Percentiles rank a stretch among this genome's conserved stretches.
Conservation (phyloP, 2,797 vertebrate genomes). For the Otolemur crassicaudatus region DNA sequence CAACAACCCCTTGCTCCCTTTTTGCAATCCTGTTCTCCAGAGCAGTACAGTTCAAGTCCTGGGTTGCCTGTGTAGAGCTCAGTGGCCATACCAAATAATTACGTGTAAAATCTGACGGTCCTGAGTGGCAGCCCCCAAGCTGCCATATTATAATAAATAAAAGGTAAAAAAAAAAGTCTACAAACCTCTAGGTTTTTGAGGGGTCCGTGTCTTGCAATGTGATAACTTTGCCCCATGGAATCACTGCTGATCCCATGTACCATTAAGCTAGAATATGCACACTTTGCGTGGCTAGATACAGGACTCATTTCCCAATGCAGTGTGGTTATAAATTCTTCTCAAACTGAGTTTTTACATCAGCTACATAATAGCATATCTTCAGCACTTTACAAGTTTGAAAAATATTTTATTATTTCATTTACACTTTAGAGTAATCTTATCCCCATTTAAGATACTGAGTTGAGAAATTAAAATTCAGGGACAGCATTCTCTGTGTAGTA, state of each 20-base stretch:
- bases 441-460: background rate
- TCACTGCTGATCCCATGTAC: background rate
- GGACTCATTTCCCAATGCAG: background rate
- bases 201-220: background rate
- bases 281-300: background rate
- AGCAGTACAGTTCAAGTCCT: background rate
- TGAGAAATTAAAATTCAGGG: background rate
- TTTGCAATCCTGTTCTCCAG: background rate
- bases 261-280: background rate
- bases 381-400: slow-evolving; percentile 18
- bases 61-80: background rate
- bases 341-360: background rate
- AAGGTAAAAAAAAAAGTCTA: background rate
- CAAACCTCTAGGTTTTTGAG: background rate
- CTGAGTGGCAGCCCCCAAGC: background rate
- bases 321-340: background rate
- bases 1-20: background rate
- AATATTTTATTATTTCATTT: slow-evolving; percentile 41
- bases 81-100: background rate
- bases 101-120: background rate
- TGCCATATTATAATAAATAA: background rate
- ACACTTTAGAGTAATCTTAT: background rate
- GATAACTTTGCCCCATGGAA: background rate
- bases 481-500: background rate
- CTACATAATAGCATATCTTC: slow-evolving; percentile 17